Conservation (phyloP, 2,113 vertebrate species). For the Rhineura floridana region DNA sequence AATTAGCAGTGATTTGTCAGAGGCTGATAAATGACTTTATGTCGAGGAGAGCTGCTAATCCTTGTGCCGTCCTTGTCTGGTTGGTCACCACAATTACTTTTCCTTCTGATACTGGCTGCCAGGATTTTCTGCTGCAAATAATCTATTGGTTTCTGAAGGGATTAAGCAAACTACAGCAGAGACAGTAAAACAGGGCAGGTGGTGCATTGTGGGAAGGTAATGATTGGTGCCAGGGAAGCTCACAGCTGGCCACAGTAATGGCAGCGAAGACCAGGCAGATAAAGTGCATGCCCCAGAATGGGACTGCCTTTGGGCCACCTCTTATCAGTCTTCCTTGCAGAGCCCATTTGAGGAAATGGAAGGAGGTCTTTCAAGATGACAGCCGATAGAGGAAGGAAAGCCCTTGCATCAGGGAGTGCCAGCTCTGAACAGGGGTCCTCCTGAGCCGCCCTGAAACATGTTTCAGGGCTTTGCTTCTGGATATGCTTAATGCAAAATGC, state of each 20-base stretch:
- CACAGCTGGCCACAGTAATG: not conserved
- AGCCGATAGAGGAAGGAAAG: too few relatives aligned
- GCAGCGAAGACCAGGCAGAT: not conserved
- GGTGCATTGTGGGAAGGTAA: not conserved
- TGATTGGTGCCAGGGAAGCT: not conserved
- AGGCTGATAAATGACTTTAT: not conserved
- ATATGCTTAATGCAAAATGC: too few relatives aligned
- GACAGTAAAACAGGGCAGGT: not conserved
- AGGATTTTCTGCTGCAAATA: not conserved
- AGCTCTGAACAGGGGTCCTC: too few relatives aligned
- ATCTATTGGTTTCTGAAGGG: conserved; percentile 3
- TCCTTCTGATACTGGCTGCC: not conserved
- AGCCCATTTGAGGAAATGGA: too few relatives aligned
- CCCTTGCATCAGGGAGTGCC: too few relatives aligned
- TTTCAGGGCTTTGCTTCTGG: too few relatives aligned
- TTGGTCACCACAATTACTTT: conserved; percentile 5
- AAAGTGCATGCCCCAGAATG: not conserved
- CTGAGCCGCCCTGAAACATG: too few relatives aligned
- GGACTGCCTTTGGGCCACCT: not conserved
- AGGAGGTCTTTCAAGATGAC: too few relatives aligned
- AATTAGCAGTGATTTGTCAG: not conserved
- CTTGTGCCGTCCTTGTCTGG: not conserved
- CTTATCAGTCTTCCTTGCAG: not conserved
- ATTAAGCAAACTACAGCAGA: not conserved
- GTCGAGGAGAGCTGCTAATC: not conserved